Base-by-base conservation (phyloP, 2,888 invertebrate species). In the Hemicrepidius hirtus region DNA sequence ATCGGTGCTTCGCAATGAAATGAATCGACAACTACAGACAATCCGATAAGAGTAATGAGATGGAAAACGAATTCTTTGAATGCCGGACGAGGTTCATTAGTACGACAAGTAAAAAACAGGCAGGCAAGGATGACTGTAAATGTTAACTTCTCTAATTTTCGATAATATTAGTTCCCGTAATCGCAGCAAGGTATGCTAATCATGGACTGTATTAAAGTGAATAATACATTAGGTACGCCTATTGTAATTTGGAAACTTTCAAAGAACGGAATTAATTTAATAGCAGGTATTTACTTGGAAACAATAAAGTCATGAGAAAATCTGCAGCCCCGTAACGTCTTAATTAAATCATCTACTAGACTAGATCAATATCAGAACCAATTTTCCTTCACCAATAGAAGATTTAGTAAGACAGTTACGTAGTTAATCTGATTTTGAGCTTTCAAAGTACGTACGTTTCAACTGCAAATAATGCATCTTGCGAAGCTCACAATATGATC, bases 51-150 rank as follows among this genome's bases (percentile, higher is more conserved):
- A 50, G 67, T 71, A 71, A 71, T 71, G 71, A 71, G 67, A 66
- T 65, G 67, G 71, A 65, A 71, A 71, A 71, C 53, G 63, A 62
- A 71, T 71, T 71, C 65, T 65, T 71, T 63, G 64, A 70, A 70
- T 55, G 46, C 37, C 44, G 64, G 46, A 57, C 64, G 64, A 53
- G 44, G 53, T 70, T 70, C 69, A 57, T 70, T 70, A 70, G 64
- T 62, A 24, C 32, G 64, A 70, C 55, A 63, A 64, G 46, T 64
- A 62, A 53, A 46, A 46, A 66, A 55, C 66, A 60, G 40, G 66
- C 53, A 53, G 53, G 46, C 46, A 46, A 46, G 28, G 57, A 57
- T 16, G 57, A 46, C 10, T 9, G 57, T 57, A 57, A 53, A 28
- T n/a, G 20, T n/a, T 53, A 32, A 53, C 13, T 53, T 53, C 50